Conservation (phyloP, 2,113 vertebrate genomes). For the Coreoperca whiteheadi region DNA sequence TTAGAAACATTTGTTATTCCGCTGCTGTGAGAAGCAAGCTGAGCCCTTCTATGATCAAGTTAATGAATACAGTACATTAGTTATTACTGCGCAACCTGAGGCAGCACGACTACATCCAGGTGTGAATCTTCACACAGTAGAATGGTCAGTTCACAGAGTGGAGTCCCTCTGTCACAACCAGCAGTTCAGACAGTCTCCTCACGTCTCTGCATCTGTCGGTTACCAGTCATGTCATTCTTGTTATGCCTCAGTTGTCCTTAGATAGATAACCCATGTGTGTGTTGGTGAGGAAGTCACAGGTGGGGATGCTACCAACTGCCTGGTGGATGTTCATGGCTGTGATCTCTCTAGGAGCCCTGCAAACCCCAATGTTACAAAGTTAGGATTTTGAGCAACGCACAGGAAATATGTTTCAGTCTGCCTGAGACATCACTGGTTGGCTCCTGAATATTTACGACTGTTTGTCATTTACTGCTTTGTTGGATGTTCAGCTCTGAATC, state of each 20-base stretch:
- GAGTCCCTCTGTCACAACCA: neutral
- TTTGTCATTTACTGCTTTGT: neutral
- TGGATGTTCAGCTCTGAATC: slow-evolving; percentile 6
- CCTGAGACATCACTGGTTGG: neutral
- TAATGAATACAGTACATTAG: slow-evolving; percentile 54
- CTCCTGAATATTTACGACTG: neutral
- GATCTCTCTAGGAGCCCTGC: slow-evolving; percentile 94
- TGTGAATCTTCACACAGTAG: slow-evolving; percentile 9
- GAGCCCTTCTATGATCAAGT: slow-evolving; percentile 59
- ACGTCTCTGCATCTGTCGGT: neutral
- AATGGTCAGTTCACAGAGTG: slow-evolving; percentile 12
- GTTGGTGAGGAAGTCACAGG: slow-evolving; percentile 98
- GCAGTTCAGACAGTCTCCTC: slow-evolving; percentile 13
- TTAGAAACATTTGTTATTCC: slow-evolving; percentile 49
- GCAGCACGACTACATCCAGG: slow-evolving; percentile 16
- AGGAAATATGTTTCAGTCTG: slow-evolving; percentile 10
- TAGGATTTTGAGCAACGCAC: neutral
- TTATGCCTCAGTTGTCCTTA: slow-evolving; percentile 72
- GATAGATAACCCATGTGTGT: slow-evolving; percentile 90
- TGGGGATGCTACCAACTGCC: slow-evolving; percentile 92
- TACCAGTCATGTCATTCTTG: neutral
- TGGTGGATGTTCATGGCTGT: slow-evolving; percentile 95
- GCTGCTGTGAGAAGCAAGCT: slow-evolving; percentile 37
- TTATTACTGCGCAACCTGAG: slow-evolving; percentile 44
- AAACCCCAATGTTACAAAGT: slow-evolving; percentile 30